These are phyloP conservation scores for Pterostichus madidus DNA, from an alignment of 2,888 invertebrate species.

Conservation along the genomic window DNA sequence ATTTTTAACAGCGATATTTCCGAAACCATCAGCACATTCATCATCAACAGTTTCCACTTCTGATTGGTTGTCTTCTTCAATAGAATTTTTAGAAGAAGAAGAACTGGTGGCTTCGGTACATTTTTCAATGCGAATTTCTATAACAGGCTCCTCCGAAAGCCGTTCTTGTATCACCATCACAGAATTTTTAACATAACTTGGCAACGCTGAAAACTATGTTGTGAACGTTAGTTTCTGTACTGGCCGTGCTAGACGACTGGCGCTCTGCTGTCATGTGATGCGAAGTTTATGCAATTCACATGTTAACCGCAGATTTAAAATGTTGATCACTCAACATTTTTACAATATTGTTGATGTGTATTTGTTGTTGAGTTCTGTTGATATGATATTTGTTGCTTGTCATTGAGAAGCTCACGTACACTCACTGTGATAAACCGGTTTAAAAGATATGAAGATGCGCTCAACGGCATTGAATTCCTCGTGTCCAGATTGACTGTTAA, in stretches of 20 bases:
- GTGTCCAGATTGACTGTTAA: too few relatives aligned
- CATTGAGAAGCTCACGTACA: too few relatives aligned
- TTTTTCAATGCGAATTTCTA: constrained; percentile 46
- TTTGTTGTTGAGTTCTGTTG: too few relatives aligned
- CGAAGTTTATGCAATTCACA: not conserved
- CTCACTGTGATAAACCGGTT: constrained; percentile 6
- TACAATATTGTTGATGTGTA: too few relatives aligned
- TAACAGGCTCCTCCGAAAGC: constrained; percentile 63
- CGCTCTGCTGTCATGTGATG: constrained; percentile 52
- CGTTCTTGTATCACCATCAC: constrained; percentile 55
- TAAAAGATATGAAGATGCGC: not conserved
- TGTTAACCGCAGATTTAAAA: too few relatives aligned
- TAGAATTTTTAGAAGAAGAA: constrained; percentile 61
- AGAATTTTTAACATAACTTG: constrained; percentile 18
- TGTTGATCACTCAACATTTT: too few relatives aligned
- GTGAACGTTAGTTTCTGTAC: not conserved
- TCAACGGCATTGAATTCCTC: too few relatives aligned
- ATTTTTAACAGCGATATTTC: constrained; percentile 83
- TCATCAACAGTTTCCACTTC: constrained; percentile 61
- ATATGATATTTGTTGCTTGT: too few relatives aligned
- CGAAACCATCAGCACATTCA: constrained; percentile 76
- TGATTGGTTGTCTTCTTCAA: constrained; percentile 66
- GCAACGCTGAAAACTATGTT: not conserved
- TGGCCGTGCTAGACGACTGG: constrained; percentile 33
- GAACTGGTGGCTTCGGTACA: constrained; percentile 48